Evolutionary conservation across 2,888 invertebrate species (phyloP).

Genomic region (Nomada lathburiana): DNA sequence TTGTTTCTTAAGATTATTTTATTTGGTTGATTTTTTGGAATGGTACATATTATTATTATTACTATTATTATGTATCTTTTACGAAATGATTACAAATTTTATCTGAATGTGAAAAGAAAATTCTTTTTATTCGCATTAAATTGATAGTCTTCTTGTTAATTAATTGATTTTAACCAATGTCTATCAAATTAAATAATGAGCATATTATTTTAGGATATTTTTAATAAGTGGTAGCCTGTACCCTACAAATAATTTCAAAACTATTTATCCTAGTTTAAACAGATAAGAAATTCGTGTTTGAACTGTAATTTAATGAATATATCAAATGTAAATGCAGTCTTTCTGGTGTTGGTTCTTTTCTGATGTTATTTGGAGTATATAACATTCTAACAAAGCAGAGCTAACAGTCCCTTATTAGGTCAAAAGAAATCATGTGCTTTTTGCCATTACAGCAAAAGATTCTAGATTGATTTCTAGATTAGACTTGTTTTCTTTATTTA

Average conservation of each 20-base stretch:
- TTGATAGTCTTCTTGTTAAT: constrained; percentile 28
- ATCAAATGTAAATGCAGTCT: constrained; percentile 71
- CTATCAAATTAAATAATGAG: constrained; percentile 59
- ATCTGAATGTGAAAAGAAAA: constrained; percentile 71
- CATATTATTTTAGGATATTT: constrained; percentile 49
- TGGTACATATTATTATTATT: constrained; percentile 53
- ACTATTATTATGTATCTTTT: constrained; percentile 44
- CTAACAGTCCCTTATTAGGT: constrained; percentile 76
- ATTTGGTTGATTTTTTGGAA: constrained; percentile 54
- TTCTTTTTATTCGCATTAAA: constrained; percentile 59
- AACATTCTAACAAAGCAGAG: constrained; percentile 81
- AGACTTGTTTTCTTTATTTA: constrained; percentile 49
- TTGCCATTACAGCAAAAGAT: constrained; percentile 65
- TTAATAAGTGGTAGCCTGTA: constrained; percentile 57
- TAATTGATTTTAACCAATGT: constrained; percentile 41
- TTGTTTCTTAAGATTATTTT: constrained; percentile 57
- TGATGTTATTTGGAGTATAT: constrained; percentile 78
- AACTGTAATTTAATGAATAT: constrained; percentile 65
- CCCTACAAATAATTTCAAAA: constrained; percentile 60
- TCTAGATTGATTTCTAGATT: constrained; percentile 54
- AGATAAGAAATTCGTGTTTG: constrained; percentile 66
- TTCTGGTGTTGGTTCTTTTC: constrained; percentile 82
- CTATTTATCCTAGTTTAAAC: constrained; percentile 73
- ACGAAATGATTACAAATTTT: constrained; percentile 61
- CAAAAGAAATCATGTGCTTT: constrained; percentile 69